A percentile compares a stretch with the other conserved stretches of the same genome.
Conservation (phyloP, 1,140 invertebrate genomes). For the Apis laboriosa region DNA sequence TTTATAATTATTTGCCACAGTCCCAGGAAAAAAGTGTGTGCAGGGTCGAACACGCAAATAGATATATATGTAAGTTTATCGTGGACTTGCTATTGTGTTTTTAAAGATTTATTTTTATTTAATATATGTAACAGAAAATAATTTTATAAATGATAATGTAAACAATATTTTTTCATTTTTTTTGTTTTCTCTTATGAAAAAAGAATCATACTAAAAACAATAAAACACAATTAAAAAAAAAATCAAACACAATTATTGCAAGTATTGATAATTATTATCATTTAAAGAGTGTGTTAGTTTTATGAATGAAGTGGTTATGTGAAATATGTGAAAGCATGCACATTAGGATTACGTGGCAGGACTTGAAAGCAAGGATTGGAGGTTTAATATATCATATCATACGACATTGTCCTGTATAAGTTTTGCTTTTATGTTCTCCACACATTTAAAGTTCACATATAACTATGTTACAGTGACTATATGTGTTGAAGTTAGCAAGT, state of each 20-base stretch:
- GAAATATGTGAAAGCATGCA: conserved; percentile 63
- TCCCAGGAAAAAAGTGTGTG: conserved; percentile 36
- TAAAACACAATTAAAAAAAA: conserved; percentile 11
- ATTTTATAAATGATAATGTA: background rate
- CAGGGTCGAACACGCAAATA: conserved; percentile 44
- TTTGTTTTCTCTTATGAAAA: background rate
- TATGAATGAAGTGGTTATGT: conserved; percentile 41
- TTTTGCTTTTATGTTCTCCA: conserved; percentile 69
- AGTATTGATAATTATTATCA: conserved; percentile 18
- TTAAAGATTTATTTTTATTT: background rate
- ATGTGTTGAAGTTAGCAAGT: conserved; percentile 63
- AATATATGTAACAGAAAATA: background rate
- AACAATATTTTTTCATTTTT: background rate
- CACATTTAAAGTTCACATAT: conserved; percentile 66
- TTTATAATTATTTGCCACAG: conserved; percentile 39
- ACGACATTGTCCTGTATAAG: conserved; percentile 64
- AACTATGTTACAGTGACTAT: conserved; percentile 69
- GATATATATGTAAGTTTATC: conserved; percentile 12
- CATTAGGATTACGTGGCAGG: conserved; percentile 57
- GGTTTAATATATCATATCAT: conserved; percentile 67
- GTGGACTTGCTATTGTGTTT: conserved; percentile 17
- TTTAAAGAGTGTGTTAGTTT: conserved; percentile 25
- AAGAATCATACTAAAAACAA: conserved; percentile 21
- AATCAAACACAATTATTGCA: conserved; percentile 25
- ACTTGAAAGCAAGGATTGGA: conserved; percentile 66